phyloP scores from a whole-genome alignment of 2,888 invertebrate species.

The Drosophila sordidula region DNA sequence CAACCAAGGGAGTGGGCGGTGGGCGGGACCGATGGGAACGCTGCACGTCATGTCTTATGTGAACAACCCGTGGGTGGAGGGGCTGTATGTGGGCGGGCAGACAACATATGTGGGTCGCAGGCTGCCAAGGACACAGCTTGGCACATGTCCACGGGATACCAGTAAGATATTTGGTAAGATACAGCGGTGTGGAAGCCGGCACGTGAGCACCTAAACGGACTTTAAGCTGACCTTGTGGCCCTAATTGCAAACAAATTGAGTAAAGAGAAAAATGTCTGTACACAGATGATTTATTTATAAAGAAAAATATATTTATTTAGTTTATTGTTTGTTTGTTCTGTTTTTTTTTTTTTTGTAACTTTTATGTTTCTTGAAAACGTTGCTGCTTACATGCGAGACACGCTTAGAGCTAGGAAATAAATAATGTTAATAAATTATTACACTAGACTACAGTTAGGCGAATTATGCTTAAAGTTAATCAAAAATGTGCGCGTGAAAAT shows the following conservation, averaged over 20 bases:
- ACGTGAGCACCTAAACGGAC: slow-evolving; percentile 16
- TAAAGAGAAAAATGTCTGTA: slow-evolving; percentile 6
- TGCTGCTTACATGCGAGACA: slow-evolving; percentile 69
- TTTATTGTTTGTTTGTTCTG: slow-evolving; percentile 40
- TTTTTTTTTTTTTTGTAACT: slow-evolving; percentile 57
- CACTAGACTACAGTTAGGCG: slow-evolving; percentile 68
- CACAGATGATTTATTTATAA: slow-evolving; percentile 39
- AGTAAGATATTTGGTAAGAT: slow-evolving; percentile 7
- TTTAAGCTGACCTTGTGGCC: slow-evolving; percentile 35
- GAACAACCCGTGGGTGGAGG: not conserved
- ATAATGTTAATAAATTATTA: slow-evolving; percentile 74
- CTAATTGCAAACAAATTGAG: slow-evolving; percentile 24
- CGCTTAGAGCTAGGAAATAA: slow-evolving; percentile 72
- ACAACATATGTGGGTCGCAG: slow-evolving; percentile 21
- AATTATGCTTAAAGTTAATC: slow-evolving; percentile 59
- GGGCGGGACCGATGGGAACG: not conserved
- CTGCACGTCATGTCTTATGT: not conserved
- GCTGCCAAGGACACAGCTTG: slow-evolving; percentile 25
- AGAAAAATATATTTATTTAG: slow-evolving; percentile 19
- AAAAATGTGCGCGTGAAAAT: slow-evolving; percentile 43
- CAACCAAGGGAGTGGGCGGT: not conserved
- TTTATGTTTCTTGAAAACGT: slow-evolving; percentile 77
- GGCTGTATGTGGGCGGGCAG: slow-evolving; percentile 13
- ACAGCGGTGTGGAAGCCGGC: slow-evolving; percentile 1
- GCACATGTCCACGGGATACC: slow-evolving; percentile 17